Conservation (phyloP, 2,888 invertebrate species). For the Scaptomyza caliginosa region DNA sequence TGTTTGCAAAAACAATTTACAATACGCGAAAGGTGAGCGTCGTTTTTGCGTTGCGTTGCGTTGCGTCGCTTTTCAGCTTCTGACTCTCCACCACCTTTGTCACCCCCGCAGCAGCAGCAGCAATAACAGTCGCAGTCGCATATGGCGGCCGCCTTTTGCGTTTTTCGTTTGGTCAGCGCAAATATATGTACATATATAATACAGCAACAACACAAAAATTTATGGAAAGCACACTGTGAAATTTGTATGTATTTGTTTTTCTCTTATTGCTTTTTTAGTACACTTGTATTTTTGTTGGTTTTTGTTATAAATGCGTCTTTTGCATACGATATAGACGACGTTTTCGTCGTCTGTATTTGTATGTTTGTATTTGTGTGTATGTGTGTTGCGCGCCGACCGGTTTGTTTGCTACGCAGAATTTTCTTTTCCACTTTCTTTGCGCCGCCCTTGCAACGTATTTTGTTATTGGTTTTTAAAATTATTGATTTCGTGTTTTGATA, state of each 20-base stretch:
- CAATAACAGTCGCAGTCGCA: conserved; percentile 44
- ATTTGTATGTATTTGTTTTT: conserved; percentile 44
- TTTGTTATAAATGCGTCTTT: conserved; percentile 59
- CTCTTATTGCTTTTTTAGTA: conserved; percentile 19
- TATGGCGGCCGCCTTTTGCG: conserved; percentile 68
- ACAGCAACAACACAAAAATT: neutral
- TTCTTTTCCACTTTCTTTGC: conserved; percentile 64
- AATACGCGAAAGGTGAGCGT: conserved; percentile 65
- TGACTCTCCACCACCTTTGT: conserved; percentile 59
- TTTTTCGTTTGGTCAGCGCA: conserved; percentile 60
- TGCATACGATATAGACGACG: conserved; percentile 61
- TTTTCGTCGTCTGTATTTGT: conserved; percentile 51
- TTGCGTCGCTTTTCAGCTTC: conserved; percentile 39
- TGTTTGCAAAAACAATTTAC: conserved; percentile 73
- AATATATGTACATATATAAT: conserved; percentile 49
- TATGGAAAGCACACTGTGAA: conserved; percentile 40
- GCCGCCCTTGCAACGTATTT: conserved; percentile 53
- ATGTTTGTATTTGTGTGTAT: conserved; percentile 37
- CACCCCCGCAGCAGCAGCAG: conserved; percentile 61
- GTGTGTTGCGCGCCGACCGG: conserved; percentile 71
- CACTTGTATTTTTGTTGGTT: conserved; percentile 30
- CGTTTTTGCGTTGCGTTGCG: conserved; percentile 7
- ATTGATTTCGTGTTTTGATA: conserved; percentile 1
- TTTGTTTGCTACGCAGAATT: conserved; percentile 77
- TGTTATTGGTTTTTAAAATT: conserved; percentile 26